Evolutionary conservation across 2,113 vertebrate genomes (phyloP), one percentile per base, ranked within the genome.

Genomic region (Chaenogobius annularis): DNA sequence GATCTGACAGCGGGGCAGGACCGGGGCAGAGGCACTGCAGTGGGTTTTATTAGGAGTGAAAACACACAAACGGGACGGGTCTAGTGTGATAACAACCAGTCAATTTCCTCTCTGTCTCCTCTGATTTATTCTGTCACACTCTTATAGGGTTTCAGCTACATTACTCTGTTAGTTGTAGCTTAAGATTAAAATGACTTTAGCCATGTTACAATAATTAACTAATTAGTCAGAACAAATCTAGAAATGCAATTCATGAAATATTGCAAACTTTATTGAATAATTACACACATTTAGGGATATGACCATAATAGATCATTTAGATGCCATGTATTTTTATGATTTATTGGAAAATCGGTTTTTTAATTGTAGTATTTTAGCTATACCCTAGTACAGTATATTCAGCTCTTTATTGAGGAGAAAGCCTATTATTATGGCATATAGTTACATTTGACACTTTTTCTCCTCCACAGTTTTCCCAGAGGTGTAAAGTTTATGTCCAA

Each of bases 401-500:
- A 5, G 55, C 55, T 26, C 22, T 58, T 26, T 58, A 58, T 55
- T 56, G 20, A 26, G 5, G 23, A 14, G 7, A 14, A 58, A 58
- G 22, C 26, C 55, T 84, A 52, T 72, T 81, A 72, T 74, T 70
- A 66, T 77, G 67, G 74, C 62, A 55, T 15, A 66, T 52, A 13
- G 17, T 40, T 26, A 7, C 47, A 12, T 75, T 52, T 77, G 67
- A 40, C 37, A 63, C 13, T 66, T 37, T 56, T 71, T 44, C 31
- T 15, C 84, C 75, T 85, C 90, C 88, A 43, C 88, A 99, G 98
- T 94, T 93, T 0, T 92, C 92, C 46, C 93, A 93, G 15, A 89
- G 87, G 83, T 91, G 80, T 70, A 96, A 96, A 91, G 95, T 98
- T 56, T 86, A 90, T 17, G 91, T 99, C 17, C 96, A 98, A 68